Base-by-base conservation (phyloP, 2,113 vertebrate genomes). In the Tretioscincus oriximinensis region DNA sequence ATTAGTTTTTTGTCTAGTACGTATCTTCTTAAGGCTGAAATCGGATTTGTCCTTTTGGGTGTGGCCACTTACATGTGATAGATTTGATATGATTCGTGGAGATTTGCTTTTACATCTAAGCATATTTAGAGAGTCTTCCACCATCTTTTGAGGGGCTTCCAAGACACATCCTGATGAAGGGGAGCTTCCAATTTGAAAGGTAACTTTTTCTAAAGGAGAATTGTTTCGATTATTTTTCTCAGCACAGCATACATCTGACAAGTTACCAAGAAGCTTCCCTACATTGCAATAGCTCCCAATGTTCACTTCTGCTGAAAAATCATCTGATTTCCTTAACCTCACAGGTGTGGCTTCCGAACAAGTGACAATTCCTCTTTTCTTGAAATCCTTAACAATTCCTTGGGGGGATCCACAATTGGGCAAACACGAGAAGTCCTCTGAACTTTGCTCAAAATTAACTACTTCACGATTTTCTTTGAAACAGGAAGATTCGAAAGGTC, bases 121-220 rank as follows among this genome's bases (percentile, higher is more conserved):
- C 41, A 66, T 64, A 45, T 73, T 87, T 8, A 95, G 47, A 49
- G 88, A 90, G 70, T 90, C 90, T 58, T 93, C 92, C 86, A 95
- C 85, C 70, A 90, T 93, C 47, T 64, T 88, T 64, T 92, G 88
- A 20, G 63, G 91, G 70, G 88, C 91, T 90, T 96, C 95, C 22
- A 95, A 85, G 80, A 95, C 95, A 26, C 95, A 95, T 68, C 96
- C 95, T 1, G 96, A 95, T 29, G 95, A 95, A 0, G 90, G 77
- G 1, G 96, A 96, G 45, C 96, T 96, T 81, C 97, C 97, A 31
- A 97, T 96, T 4, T 92, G 94, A 88, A 97, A 97, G 26, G 93
- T 95, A 45, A 97, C 96, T 73, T 92, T 96, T 54, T 93, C 94
- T 20, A 90, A 77, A 4, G 87, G 84, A 45, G 90, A 86, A 61